Conservation (phyloP, 1,140 invertebrate species). For the Diorhabda sublineata region DNA sequence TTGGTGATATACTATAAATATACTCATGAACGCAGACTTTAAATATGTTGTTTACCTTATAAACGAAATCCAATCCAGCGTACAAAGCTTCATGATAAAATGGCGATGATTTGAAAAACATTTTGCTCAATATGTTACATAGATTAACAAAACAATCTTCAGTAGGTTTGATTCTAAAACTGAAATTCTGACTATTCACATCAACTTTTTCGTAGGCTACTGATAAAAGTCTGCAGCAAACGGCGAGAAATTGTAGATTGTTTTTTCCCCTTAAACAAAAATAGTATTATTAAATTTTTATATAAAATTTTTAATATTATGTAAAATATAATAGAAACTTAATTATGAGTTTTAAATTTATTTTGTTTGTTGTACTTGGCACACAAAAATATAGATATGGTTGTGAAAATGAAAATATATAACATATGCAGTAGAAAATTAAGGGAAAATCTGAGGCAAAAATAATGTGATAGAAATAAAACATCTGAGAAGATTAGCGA, state of each 20-base stretch:
- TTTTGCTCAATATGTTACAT: constrained; percentile 28
- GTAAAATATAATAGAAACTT: no score
- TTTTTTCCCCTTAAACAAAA: constrained; percentile 18
- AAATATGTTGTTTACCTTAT: constrained; percentile 29
- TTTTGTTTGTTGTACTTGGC: no score
- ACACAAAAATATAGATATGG: no score
- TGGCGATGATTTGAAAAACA: constrained; percentile 27
- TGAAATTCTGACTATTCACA: constrained; percentile 29
- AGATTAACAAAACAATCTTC: constrained; percentile 35
- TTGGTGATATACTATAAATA: background rate
- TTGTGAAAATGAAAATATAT: background rate
- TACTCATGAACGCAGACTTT: background rate
- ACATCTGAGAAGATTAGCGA: no score
- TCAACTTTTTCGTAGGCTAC: constrained; percentile 34
- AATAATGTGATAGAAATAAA: no score
- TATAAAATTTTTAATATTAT: no score
- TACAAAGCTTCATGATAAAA: constrained; percentile 33
- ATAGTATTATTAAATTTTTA: no score
- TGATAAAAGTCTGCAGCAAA: constrained; percentile 32
- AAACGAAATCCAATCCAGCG: constrained; percentile 33
- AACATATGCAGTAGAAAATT: background rate
- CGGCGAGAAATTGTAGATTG: constrained; percentile 32
- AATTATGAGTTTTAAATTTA: no score
- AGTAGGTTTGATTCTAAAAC: constrained; percentile 33
- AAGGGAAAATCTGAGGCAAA: no score